Conservation (phyloP, 1,140 invertebrate genomes). For the Drosophila navojoa region DNA sequence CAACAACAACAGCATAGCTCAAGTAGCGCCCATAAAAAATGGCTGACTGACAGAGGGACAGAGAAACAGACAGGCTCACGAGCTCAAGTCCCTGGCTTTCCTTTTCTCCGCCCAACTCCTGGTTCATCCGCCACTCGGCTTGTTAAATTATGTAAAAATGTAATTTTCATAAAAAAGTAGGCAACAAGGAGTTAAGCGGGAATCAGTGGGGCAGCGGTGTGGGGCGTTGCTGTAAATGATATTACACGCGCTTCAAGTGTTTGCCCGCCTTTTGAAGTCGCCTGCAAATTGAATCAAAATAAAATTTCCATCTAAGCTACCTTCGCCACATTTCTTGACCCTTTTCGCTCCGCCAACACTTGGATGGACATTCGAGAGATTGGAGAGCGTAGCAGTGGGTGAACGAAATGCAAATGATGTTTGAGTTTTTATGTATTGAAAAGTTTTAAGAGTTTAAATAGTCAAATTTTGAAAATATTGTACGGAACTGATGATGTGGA, state of each 20-base stretch:
- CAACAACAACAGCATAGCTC: conserved; percentile 43
- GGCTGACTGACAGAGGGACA: conserved; percentile 49
- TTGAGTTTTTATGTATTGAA: neutral
- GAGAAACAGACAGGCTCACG: conserved; percentile 34
- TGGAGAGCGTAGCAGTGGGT: neutral
- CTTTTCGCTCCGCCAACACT: conserved; percentile 16
- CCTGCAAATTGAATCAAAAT: conserved; percentile 70
- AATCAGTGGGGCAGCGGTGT: neutral
- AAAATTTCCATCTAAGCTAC: conserved; percentile 37
- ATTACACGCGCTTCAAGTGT: conserved; percentile 50
- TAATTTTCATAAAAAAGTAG: conserved; percentile 53
- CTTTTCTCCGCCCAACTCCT: neutral
- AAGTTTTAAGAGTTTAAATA: neutral
- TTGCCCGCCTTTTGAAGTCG: conserved; percentile 61
- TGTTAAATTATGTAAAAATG: conserved; percentile 77
- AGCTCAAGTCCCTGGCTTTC: conserved; percentile 22
- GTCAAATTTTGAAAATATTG: neutral
- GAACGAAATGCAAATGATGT: neutral
- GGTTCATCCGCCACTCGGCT: conserved; percentile 25
- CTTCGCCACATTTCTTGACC: conserved; percentile 30
- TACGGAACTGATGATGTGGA: neutral
- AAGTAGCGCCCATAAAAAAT: conserved; percentile 42
- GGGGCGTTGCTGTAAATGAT: conserved; percentile 49
- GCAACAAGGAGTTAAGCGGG: conserved; percentile 5
- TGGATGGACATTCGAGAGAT: neutral